Conservation (phyloP, 2,888 invertebrate species). For the Allacma fusca region DNA sequence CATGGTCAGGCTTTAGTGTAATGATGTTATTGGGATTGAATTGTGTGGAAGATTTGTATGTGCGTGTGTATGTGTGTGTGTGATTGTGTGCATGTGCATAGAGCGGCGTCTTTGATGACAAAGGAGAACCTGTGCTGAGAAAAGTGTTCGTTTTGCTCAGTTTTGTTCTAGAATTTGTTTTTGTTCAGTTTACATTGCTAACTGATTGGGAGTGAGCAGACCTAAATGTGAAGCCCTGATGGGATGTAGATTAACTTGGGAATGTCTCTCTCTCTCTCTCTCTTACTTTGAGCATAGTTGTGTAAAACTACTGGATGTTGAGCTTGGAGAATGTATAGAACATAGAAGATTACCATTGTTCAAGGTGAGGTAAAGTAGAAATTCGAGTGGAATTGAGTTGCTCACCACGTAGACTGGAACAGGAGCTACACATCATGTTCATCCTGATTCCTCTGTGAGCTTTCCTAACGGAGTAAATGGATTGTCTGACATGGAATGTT, state of each 20-base stretch:
- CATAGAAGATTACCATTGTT: too few species aligned
- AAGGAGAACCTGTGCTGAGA: background rate
- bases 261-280: slow-evolving; percentile 26
- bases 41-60: slow-evolving; percentile 19
- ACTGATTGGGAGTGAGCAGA: slow-evolving; percentile 9
- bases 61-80: background rate
- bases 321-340: too few species aligned
- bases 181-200: slow-evolving; percentile 10
- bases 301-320: too few species aligned
- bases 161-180: slow-evolving; percentile 21
- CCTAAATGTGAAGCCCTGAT: background rate
- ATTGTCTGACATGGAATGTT: slow-evolving; percentile 44
- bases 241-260: slow-evolving; percentile 3
- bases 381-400: slow-evolving; percentile 48
- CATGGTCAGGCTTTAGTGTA: slow-evolving; percentile 5
- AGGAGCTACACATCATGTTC: slow-evolving; percentile 48
- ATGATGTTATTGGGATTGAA: slow-evolving; percentile 18
- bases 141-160: slow-evolving; percentile 11
- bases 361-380: slow-evolving; percentile 22
- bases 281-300: slow-evolving; percentile 1
- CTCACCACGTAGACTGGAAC: slow-evolving; percentile 53
- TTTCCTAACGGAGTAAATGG: slow-evolving; percentile 42
- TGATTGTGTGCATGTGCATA: background rate
- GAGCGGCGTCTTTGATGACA: slow-evolving; percentile 23
- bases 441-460: background rate